These are phyloP conservation scores for Sebastes cheni DNA, from an alignment of 2,797 vertebrate species.

Conservation along the genomic window DNA sequence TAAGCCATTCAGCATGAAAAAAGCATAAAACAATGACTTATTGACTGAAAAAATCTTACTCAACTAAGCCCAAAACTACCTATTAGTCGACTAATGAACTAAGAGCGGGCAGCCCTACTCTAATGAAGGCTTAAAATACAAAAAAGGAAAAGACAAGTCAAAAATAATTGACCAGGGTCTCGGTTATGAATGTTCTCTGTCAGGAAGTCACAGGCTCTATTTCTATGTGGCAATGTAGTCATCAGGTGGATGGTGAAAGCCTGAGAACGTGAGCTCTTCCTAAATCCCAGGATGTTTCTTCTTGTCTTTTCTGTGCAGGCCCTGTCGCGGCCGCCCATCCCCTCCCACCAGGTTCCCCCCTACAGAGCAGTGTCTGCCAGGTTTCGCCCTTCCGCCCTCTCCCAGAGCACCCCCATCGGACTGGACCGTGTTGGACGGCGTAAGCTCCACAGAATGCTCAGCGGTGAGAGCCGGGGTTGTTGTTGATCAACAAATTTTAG, in stretches of 20 bases:
- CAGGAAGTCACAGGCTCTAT: neutral
- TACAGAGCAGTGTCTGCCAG: conserved; percentile 94
- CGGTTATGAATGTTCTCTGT: neutral
- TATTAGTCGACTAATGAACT: no score
- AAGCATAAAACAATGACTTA: no score
- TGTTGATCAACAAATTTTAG: conserved; percentile 13
- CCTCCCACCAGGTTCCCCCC: conserved; percentile 93
- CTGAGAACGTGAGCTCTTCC: conserved; percentile 10
- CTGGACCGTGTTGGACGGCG: conserved; percentile 91
- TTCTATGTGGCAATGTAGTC: neutral
- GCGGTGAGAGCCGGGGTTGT: conserved; percentile 71
- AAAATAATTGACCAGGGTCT: neutral
- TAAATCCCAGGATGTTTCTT: conserved; percentile 37
- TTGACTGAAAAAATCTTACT: no score
- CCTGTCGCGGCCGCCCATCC: conserved; percentile 88
- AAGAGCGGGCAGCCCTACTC: no score
- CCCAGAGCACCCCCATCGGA: conserved; percentile 96
- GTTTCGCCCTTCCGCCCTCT: conserved; percentile 89
- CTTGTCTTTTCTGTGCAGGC: conserved; percentile 74
- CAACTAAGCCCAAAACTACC: no score
- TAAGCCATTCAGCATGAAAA: no score
- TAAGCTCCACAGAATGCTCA: conserved; percentile 81
- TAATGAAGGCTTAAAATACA: neutral
- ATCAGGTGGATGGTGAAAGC: neutral
- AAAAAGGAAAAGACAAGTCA: neutral